Evolutionary conservation across 1,140 invertebrate genomes (phyloP), one percentile per base, ranked within the genome.

Genomic region (Sitophilus oryzae): DNA sequence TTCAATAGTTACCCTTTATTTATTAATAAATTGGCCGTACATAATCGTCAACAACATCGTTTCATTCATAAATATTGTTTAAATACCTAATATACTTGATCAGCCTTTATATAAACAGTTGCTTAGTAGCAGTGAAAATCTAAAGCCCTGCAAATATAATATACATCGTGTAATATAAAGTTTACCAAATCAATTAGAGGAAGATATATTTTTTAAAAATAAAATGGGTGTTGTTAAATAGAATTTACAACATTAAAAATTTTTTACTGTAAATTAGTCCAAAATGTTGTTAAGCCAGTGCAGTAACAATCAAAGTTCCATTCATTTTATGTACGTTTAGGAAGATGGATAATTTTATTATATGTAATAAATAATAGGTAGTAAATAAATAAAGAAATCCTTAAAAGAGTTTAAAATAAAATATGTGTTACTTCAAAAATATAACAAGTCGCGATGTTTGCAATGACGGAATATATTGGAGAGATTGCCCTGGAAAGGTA

Each of bases 391-490:
- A 6, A 6, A 6, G 11, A 6, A 8, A 8, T 8, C 38, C 15
- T 9, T 9, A n/a, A 48, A 11, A 3, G 19, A 3, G 21, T 50
- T 41, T 11, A 11, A 16, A 15, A 23, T 21, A 50, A 47, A 55
- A 55, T 55, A 55, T 55, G 52, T 56, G 54, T 37, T 23, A 40
- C 46, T 38, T 44, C 21, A 52, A 35, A 52, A n/a, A 44, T 30
- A 11, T 35, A 43, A 56, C 22, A 52, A 44, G 50, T 56, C 19
- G 58, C 56, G 62, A 72, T 72, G 70, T 72, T 75, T 66, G 74
- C 74, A 45, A 75, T 75, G 74, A 75, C 72, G 47, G 74, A 75
- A 62, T 75, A 75, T 65, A 74, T 75, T 63, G 73, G 73, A 62
- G 74, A 75, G 58, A 74, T 75, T 64, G 74, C 74, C 58, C 56